phyloP scores from a whole-genome alignment of 2,888 invertebrate genomes.

The Lucinisca nassula region DNA sequence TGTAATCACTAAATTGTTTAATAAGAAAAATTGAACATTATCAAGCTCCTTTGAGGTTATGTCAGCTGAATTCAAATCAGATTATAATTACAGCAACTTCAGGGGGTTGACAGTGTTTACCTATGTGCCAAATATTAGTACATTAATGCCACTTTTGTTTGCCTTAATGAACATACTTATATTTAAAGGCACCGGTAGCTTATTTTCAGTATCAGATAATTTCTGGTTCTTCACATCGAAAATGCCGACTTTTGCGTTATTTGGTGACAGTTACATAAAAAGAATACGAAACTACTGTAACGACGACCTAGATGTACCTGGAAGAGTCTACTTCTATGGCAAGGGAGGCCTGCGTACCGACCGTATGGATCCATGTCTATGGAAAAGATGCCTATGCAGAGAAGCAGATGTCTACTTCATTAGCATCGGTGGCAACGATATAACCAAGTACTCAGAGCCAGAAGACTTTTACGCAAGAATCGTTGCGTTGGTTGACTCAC shows the following conservation, averaged over 20 bases:
- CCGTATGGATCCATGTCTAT: background rate
- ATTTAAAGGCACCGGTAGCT: too few species aligned
- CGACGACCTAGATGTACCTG: background rate
- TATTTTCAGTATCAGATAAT: too few species aligned
- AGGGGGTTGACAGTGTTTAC: too few species aligned
- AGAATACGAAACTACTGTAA: background rate
- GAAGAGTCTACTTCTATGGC: background rate
- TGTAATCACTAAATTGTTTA: too few species aligned
- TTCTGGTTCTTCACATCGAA: background rate
- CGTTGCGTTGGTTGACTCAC: background rate
- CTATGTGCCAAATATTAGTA: too few species aligned
- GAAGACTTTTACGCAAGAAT: background rate
- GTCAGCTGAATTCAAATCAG: too few species aligned
- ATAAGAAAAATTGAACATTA: too few species aligned
- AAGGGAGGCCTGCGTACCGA: background rate
- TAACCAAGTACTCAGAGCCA: background rate
- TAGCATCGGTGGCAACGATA: background rate
- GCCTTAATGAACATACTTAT: too few species aligned
- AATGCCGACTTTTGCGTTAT: background rate
- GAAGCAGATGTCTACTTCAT: background rate
- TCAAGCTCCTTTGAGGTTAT: too few species aligned
- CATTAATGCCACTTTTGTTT: too few species aligned
- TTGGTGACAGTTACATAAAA: background rate
- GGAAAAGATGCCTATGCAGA: background rate
- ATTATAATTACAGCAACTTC: too few species aligned